A percentile compares a stretch with the other conserved stretches of the same genome.
These are phyloP conservation scores for Penaeus chinensis DNA, from an alignment of 1,140 invertebrate species.

Conservation along the genomic window DNA sequence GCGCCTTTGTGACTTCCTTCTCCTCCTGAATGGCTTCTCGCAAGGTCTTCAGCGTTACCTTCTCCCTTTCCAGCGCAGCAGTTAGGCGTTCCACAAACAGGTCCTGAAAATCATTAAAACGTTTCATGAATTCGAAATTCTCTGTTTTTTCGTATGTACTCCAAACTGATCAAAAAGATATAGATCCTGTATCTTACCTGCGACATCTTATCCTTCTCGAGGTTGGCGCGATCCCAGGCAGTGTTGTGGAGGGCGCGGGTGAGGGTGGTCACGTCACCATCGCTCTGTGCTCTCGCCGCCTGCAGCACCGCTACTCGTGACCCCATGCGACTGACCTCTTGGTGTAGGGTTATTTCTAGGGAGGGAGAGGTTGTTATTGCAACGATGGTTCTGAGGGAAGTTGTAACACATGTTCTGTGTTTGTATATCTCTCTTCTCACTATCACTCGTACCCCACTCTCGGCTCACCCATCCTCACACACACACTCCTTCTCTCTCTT, in stretches of 20 bases:
- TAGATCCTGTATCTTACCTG: slow-evolving; percentile 20
- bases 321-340: slow-evolving; percentile 28
- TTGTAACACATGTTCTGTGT: neutral
- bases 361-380: neutral
- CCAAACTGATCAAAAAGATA: neutral
- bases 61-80: slow-evolving; percentile 35
- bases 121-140: no score
- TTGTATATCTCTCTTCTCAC: neutral
- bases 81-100: slow-evolving; percentile 34
- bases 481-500: no score
- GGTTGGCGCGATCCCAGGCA: slow-evolving; percentile 50
- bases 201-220: slow-evolving; percentile 50
- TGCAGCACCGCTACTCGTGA: slow-evolving; percentile 30
- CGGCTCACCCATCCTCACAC: neutral
- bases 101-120: neutral
- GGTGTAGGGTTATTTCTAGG: slow-evolving; percentile 27
- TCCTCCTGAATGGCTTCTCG: slow-evolving; percentile 4
- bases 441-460: neutral
- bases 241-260: slow-evolving; percentile 52
- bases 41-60: slow-evolving; percentile 9
- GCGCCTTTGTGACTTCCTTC: slow-evolving; percentile 19
- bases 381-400: neutral
- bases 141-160: neutral
- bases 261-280: slow-evolving; percentile 48
- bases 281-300: slow-evolving; percentile 32